phyloP scores from a whole-genome alignment of 2,888 invertebrate species.

The Athrips mouffetella region DNA sequence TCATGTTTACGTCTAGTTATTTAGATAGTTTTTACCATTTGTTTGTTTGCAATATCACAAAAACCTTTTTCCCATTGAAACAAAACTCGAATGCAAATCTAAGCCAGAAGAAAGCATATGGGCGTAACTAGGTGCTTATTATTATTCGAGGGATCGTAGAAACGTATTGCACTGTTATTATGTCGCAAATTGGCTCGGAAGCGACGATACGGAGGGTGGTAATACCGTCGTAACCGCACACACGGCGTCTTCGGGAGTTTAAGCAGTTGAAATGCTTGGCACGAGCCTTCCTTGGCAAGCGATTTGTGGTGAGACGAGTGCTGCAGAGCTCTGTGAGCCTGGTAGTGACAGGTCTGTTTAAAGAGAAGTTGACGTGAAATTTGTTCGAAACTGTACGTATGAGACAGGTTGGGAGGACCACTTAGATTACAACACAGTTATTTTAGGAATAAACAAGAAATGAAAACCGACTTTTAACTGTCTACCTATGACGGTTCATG shows the following conservation, averaged over 20 bases:
- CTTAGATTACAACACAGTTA: too few relatives aligned
- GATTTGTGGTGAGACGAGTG: constrained; percentile 5
- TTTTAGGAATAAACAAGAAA: too few relatives aligned
- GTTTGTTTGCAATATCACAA: not conserved
- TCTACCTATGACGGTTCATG: too few relatives aligned
- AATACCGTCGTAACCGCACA: constrained; percentile 11
- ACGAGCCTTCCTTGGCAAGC: constrained; percentile 7
- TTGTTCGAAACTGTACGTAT: too few relatives aligned
- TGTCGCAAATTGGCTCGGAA: constrained; percentile 13
- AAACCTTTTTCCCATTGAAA: too few relatives aligned
- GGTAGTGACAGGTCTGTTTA: not conserved
- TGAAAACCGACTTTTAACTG: too few relatives aligned
- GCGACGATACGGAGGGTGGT: constrained; percentile 9
- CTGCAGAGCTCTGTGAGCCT: not conserved
- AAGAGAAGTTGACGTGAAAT: not conserved
- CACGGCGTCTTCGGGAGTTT: constrained; percentile 9
- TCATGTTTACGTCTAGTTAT: too few relatives aligned
- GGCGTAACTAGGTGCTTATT: constrained; percentile 4
- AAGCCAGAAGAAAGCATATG: not conserved
- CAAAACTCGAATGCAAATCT: too few relatives aligned
- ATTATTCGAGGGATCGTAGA: constrained; percentile 15
- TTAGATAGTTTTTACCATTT: too few relatives aligned
- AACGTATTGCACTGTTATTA: constrained; percentile 14
- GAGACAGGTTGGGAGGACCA: too few relatives aligned
- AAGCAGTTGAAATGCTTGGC: constrained; percentile 4